phyloP scores from a whole-genome alignment of 2,888 invertebrate species.

The Phanerotoma sp. region DNA sequence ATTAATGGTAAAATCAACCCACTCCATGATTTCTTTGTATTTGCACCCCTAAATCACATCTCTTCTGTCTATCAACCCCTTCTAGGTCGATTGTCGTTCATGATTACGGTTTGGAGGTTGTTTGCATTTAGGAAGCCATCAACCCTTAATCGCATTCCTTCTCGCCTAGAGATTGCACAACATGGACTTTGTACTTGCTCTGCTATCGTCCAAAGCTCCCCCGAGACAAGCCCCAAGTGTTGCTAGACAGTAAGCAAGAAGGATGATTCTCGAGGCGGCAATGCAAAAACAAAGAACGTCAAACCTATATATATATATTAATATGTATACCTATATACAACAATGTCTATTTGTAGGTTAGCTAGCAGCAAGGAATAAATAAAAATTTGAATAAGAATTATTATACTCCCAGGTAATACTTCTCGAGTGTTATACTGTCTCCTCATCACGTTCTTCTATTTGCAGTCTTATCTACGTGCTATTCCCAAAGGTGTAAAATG shows the following conservation, averaged over 20 bases:
- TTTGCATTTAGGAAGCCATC: constrained; percentile 57
- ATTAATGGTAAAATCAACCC: neutral
- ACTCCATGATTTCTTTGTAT: neutral
- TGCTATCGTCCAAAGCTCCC: constrained; percentile 10
- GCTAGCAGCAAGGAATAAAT: neutral
- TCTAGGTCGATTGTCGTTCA: constrained; percentile 42
- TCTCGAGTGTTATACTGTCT: neutral
- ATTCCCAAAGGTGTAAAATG: constrained; percentile 19
- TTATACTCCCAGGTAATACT: constrained; percentile 20
- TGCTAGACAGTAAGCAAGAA: constrained; percentile 9
- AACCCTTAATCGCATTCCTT: constrained; percentile 56
- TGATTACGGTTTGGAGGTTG: constrained; percentile 53
- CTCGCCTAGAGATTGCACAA: constrained; percentile 47
- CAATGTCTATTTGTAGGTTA: neutral
- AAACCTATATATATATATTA: neutral
- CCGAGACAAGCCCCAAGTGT: constrained; percentile 2
- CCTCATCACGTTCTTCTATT: constrained; percentile 18
- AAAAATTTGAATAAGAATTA: constrained; percentile 26
- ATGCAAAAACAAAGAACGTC: constrained; percentile 14
- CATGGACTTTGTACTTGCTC: neutral
- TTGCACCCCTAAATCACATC: neutral
- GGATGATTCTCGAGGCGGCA: constrained; percentile 17
- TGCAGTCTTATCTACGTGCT: constrained; percentile 1
- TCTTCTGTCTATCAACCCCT: constrained; percentile 19
- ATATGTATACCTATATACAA: neutral